Conservation (phyloP, 64 coral and sea anemone species). For the Anthopleura sola region DNA sequence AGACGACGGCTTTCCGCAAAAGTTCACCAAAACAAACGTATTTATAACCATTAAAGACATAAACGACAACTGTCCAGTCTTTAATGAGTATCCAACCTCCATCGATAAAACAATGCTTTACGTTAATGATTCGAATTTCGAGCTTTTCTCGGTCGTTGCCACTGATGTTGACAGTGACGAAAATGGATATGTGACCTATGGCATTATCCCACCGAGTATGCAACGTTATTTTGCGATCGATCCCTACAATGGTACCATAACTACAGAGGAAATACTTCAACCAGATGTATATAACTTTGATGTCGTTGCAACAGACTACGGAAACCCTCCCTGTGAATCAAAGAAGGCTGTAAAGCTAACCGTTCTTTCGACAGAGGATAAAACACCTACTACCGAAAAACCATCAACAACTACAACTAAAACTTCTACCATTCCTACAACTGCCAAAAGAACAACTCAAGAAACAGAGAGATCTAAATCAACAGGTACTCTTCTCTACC, state of each 20-base stretch:
- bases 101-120: neutral
- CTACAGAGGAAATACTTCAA: neutral
- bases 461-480: too few species aligned
- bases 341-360: conserved; percentile 11
- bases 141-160: conserved; percentile 10
- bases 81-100: neutral
- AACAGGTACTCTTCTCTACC: too few species aligned
- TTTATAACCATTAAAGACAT: conserved; percentile 13
- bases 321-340: neutral
- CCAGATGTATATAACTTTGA: neutral
- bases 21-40: neutral
- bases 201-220: neutral
- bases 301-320: conserved; percentile 18
- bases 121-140: neutral
- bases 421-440: neutral
- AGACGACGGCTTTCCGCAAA: conserved; percentile 28
- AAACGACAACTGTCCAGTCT: conserved; percentile 44
- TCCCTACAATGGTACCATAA: conserved; percentile 10
- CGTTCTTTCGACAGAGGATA: neutral
- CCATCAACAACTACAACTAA: neutral
- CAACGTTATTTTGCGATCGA: conserved; percentile 11
- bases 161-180: conserved; percentile 31
- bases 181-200: conserved; percentile 25
- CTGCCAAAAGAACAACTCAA: too few species aligned
- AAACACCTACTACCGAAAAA: neutral